A percentile compares a stretch with the other conserved stretches of the same genome.
Conservation (phyloP, 1,140 invertebrate genomes). For the Ceratina japonica region DNA sequence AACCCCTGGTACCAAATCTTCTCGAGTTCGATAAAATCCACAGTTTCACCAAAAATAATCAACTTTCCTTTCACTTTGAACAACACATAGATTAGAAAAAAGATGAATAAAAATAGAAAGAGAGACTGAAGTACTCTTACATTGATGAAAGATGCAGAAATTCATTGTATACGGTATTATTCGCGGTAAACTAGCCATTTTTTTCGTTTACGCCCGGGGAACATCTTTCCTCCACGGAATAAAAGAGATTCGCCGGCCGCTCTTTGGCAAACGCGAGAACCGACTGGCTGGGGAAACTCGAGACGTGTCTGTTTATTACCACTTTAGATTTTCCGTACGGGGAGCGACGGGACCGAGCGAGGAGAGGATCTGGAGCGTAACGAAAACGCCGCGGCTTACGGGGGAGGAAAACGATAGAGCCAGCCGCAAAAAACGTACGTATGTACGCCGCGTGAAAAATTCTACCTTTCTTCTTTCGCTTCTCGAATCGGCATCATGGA, state of each 20-base stretch:
- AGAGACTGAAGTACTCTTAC: constrained; percentile 1
- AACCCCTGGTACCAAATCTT: no score
- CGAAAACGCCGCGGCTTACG: constrained; percentile 12
- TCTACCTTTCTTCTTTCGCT: neutral
- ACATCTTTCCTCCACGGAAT: neutral
- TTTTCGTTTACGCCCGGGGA: constrained; percentile 10
- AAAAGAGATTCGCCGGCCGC: constrained; percentile 2
- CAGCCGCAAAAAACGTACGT: neutral
- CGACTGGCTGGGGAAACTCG: constrained; percentile 33
- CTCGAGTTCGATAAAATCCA: no score
- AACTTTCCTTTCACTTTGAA: no score
- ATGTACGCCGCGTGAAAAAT: neutral
- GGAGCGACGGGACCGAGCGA: constrained; percentile 6
- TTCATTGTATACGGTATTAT: neutral
- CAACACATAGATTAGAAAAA: neutral
- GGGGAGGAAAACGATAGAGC: constrained; percentile 12
- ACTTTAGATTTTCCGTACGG: constrained; percentile 39
- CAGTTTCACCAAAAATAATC: no score
- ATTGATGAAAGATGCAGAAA: neutral
- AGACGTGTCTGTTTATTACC: constrained; percentile 37
- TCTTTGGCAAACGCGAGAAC: constrained; percentile 32
- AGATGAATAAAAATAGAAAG: neutral
- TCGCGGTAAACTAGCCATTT: constrained; percentile 14
- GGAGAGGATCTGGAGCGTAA: constrained; percentile 43
- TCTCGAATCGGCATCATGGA: no score